Conservation (phyloP, 2,888 invertebrate species). For the Trichogramma evanescens region DNA sequence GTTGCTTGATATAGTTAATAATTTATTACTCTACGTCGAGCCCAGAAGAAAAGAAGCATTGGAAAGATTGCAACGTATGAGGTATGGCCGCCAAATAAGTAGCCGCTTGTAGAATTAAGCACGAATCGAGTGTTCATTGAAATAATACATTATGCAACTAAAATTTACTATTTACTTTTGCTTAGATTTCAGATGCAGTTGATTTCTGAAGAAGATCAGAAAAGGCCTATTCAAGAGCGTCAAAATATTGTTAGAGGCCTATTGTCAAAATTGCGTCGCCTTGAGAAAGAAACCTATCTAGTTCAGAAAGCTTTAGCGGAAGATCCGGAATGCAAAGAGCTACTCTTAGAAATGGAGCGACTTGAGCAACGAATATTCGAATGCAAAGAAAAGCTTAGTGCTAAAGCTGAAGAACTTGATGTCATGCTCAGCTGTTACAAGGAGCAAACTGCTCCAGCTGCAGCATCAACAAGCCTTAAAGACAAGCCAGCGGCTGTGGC, state of each 20-base stretch:
- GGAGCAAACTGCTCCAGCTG: slow-evolving; percentile 61
- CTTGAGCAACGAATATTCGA: slow-evolving; percentile 74
- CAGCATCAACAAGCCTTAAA: slow-evolving; percentile 55
- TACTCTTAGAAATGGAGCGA: slow-evolving; percentile 63
- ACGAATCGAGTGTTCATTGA: background rate
- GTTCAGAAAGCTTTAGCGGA: slow-evolving; percentile 72
- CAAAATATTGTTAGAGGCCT: slow-evolving; percentile 68
- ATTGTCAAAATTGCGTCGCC: slow-evolving; percentile 71
- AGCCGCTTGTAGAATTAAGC: background rate
- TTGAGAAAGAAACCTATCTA: slow-evolving; percentile 85
- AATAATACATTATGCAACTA: background rate
- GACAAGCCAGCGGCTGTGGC: slow-evolving; percentile 72
- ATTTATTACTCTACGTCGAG: slow-evolving; percentile 91
- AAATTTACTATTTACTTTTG: background rate
- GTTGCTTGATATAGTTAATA: slow-evolving; percentile 96
- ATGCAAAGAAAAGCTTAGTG: slow-evolving; percentile 81
- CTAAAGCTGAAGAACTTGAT: slow-evolving; percentile 86
- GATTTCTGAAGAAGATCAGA: slow-evolving; percentile 84
- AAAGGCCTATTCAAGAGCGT: slow-evolving; percentile 82
- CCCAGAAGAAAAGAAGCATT: slow-evolving; percentile 87
- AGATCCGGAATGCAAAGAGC: slow-evolving; percentile 59
- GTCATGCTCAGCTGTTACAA: slow-evolving; percentile 92
- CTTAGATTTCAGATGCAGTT: slow-evolving; percentile 79
- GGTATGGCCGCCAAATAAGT: slow-evolving; percentile 38
- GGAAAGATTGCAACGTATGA: slow-evolving; percentile 83